phyloP scores from a whole-genome alignment of 2,113 vertebrate genomes.

The Gymnogyps californianus region DNA sequence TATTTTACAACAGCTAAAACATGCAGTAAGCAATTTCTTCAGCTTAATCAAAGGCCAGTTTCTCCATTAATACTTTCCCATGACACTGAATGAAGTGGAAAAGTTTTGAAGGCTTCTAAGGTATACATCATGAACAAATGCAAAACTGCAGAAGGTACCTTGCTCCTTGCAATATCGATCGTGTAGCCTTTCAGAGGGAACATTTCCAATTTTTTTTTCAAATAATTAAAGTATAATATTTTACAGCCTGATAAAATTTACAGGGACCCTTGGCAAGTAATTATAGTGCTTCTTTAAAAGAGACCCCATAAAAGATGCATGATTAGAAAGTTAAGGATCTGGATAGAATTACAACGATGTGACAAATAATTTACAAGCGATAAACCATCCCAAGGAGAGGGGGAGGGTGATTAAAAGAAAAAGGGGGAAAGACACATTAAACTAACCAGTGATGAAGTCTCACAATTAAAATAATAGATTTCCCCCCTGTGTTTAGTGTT shows the following conservation, averaged over 20 bases:
- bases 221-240: slow-evolving; percentile 83
- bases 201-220: slow-evolving; percentile 61
- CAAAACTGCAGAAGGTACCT: background rate
- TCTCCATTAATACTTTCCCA: background rate
- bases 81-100: background rate
- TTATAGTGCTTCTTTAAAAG: slow-evolving; percentile 80
- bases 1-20: background rate
- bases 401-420: slow-evolving; percentile 42
- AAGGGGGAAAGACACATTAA: slow-evolving; percentile 37
- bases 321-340: slow-evolving; percentile 81
- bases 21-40: background rate
- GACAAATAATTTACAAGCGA: slow-evolving; percentile 80
- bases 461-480: slow-evolving; percentile 74
- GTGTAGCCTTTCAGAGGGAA: slow-evolving; percentile 33
- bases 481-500: slow-evolving; percentile 22
- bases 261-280: slow-evolving; percentile 77
- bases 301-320: slow-evolving; percentile 81
- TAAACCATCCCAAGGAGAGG: slow-evolving; percentile 68
- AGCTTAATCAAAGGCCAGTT: background rate
- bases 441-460: slow-evolving; percentile 71
- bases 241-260: slow-evolving; percentile 82
- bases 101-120: background rate
- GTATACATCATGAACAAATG: background rate
- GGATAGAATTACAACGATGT: slow-evolving; percentile 76
- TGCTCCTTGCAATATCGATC: slow-evolving; percentile 53